Conservation (phyloP, 2,888 invertebrate genomes). For the Petrolisthes cinctipes region DNA sequence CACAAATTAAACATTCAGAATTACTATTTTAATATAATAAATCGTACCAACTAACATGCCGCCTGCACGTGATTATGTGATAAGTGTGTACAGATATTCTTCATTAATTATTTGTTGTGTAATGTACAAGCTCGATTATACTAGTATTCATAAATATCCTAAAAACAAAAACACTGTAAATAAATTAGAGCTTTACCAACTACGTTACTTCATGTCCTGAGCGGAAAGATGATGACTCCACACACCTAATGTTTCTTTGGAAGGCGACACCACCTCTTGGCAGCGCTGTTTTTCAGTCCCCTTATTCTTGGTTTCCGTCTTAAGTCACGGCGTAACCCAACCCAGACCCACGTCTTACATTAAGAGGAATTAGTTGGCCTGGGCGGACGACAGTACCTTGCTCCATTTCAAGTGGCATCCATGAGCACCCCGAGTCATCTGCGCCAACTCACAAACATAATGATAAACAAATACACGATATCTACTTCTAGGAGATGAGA, state of each 20-base stretch:
- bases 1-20: too few species aligned
- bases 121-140: too few species aligned
- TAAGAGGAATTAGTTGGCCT: constrained; percentile 39
- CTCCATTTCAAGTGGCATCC: neutral
- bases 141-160: neutral
- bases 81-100: too few species aligned
- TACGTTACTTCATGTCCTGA: neutral
- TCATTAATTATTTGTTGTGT: too few species aligned
- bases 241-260: neutral
- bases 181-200: neutral
- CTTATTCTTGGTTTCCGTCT: constrained; percentile 43
- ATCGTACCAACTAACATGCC: too few species aligned
- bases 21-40: too few species aligned
- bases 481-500: constrained; percentile 36
- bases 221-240: neutral
- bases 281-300: constrained; percentile 8
- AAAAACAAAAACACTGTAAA: neutral
- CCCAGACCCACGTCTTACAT: constrained; percentile 23
- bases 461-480: constrained; percentile 22
- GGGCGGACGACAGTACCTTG: constrained; percentile 14
- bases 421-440: neutral
- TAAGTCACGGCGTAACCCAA: constrained; percentile 51
- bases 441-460: neutral
- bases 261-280: neutral
- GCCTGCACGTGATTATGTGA: too few species aligned